Base-by-base conservation (phyloP, 2,113 vertebrate species). In the Pelecanus crispus region DNA sequence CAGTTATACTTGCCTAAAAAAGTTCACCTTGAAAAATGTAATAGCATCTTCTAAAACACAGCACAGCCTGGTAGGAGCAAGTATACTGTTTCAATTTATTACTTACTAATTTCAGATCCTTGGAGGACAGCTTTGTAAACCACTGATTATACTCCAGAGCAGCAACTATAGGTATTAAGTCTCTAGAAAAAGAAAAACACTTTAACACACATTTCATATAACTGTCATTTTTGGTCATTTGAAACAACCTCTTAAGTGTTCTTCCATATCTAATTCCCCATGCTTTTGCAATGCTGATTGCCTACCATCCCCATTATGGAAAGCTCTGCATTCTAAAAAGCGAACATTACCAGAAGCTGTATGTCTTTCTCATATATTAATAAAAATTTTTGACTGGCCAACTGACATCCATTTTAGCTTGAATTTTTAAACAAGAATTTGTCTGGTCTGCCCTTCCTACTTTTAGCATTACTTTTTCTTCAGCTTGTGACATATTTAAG, bases 61-160 rank as follows among this genome's bases (percentile, higher is more conserved):
- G 28, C 29, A 86, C 22, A 85, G 45, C 5, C 49, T 45, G 7
- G 38, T 38, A 92, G 71, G 31, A 78, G 47, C 25, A 68, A 45
- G n/a, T 40, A 83, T 22, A 67, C 22, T 40, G 8, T 82, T 89
- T 49, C 32, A 66, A 45, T 73, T 71, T 84, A 81, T 81, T 94
- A 98, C 99, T 98, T 98, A 99, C 99, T 98, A 99, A 98, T 98
- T 99, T 99, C 86, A 99, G 99, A 96, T 99, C 99, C 98, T 99
- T 99, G 14, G 99, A 99, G 85, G 99, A 99, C 83, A 99, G 98
- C 95, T 99, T 99, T 92, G 98, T 99, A 98, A 99, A 99, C 99
- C 99, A 99, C 97, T 99, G 99, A 97, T 99, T 99, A 84, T 99
- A 99, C 77, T 99, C 99, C 97, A 99, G 97, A 13, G 99, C 99